Conservation (phyloP, 2,888 invertebrate genomes). For the Hemithea aestivaria region DNA sequence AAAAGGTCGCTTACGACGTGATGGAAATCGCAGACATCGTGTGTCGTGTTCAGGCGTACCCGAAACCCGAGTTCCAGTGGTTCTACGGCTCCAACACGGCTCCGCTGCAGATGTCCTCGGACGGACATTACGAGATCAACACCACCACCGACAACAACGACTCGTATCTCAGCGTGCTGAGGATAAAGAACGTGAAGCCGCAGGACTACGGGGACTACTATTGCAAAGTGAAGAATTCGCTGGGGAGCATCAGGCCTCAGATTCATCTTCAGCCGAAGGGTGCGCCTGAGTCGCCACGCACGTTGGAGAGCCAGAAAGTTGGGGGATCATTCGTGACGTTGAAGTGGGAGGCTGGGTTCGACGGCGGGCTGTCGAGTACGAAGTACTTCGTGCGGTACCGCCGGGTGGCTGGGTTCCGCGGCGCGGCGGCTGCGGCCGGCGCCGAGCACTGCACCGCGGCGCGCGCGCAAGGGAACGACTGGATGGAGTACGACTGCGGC, state of each 20-base stretch:
- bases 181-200: constrained; percentile 85
- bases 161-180: constrained; percentile 88
- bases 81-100: constrained; percentile 87
- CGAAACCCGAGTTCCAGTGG: constrained; percentile 96
- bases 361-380: constrained; percentile 91
- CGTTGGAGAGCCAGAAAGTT: constrained; percentile 84
- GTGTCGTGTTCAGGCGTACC: constrained; percentile 94
- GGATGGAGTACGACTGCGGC: constrained; percentile 92
- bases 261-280: constrained; percentile 92
- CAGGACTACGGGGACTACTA: constrained; percentile 95
- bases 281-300: constrained; percentile 89
- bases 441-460: constrained; percentile 53
- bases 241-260: constrained; percentile 87
- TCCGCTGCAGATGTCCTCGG: constrained; percentile 87
- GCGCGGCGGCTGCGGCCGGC: constrained; percentile 41
- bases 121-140: constrained; percentile 91
- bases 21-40: constrained; percentile 91
- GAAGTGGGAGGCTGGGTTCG: constrained; percentile 93
- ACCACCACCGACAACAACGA: constrained; percentile 91
- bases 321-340: constrained; percentile 89
- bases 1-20: constrained; percentile 92
- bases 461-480: constrained; percentile 78
- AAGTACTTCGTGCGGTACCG: constrained; percentile 93
- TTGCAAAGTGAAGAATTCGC: constrained; percentile 90
- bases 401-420: constrained; percentile 78